Evolutionary conservation across 2,113 vertebrate genomes (phyloP).

Genomic region (Machaerirhynchus nigripectus): DNA sequence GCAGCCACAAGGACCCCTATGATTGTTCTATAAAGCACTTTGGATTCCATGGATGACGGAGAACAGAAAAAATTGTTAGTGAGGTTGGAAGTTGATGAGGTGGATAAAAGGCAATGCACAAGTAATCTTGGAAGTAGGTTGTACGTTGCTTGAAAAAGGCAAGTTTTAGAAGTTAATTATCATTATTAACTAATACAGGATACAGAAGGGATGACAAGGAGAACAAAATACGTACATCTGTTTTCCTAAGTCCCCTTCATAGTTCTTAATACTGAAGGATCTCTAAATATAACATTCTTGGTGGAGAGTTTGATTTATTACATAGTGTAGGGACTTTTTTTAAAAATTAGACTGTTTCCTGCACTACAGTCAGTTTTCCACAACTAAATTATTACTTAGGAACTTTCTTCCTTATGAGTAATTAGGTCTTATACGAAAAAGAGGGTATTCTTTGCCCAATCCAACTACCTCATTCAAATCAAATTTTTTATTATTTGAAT

Average conservation of each 20-base stretch:
- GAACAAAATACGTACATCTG: background rate
- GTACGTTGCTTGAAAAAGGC: background rate
- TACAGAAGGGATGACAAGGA: background rate
- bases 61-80: background rate
- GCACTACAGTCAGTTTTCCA: background rate
- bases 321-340: background rate
- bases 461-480: background rate
- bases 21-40: background rate
- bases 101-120: background rate
- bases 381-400: background rate
- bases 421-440: background rate
- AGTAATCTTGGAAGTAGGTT: background rate
- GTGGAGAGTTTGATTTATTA: background rate
- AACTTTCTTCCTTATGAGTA: background rate
- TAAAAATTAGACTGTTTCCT: background rate
- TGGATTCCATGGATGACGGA: background rate
- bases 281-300: background rate
- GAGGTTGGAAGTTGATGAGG: background rate
- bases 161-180: background rate
- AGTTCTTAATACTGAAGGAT: background rate
- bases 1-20: background rate
- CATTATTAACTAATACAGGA: background rate
- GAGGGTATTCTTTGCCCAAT: background rate
- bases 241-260: background rate
- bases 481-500: background rate